A percentile compares a stretch with the other conserved stretches of the same genome.
Evolutionary conservation across 2,797 vertebrate species (phyloP).

Genomic region (Epinephelus coioides): DNA sequence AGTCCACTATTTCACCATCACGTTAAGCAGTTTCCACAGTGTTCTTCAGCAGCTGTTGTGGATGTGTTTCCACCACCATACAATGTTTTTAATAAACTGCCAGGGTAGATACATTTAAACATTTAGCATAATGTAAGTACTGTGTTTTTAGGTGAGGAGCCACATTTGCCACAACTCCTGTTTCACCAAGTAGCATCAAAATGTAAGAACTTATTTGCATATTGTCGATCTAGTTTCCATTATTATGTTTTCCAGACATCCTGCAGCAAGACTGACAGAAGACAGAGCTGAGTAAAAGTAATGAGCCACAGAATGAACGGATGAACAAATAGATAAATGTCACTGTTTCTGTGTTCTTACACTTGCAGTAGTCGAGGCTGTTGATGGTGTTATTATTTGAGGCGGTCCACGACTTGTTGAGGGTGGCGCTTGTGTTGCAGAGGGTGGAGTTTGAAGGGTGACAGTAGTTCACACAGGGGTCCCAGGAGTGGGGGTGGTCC

Average conservation of each 20-base stretch:
- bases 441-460: slow-evolving; percentile 89
- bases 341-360: slow-evolving; percentile 78
- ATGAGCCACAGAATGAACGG: too few relatives aligned
- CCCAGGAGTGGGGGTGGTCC: slow-evolving; percentile 94
- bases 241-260: too few relatives aligned
- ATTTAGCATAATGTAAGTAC: background rate
- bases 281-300: too few relatives aligned
- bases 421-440: slow-evolving; percentile 88
- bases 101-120: background rate
- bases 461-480: slow-evolving; percentile 93
- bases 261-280: too few relatives aligned
- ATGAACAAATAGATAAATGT: background rate
- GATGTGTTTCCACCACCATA: too few relatives aligned
- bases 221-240: too few relatives aligned
- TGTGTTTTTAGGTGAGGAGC: background rate
- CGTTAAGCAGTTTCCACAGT: background rate
- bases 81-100: background rate
- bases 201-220: background rate
- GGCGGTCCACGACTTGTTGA: slow-evolving; percentile 92
- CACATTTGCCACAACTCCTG: background rate
- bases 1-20: background rate
- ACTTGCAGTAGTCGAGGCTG: slow-evolving; percentile 95
- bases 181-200: background rate
- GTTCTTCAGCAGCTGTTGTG: background rate
- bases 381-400: slow-evolving; percentile 88